Conservation (phyloP, 2,888 invertebrate species). For the Catocala fraxini region DNA sequence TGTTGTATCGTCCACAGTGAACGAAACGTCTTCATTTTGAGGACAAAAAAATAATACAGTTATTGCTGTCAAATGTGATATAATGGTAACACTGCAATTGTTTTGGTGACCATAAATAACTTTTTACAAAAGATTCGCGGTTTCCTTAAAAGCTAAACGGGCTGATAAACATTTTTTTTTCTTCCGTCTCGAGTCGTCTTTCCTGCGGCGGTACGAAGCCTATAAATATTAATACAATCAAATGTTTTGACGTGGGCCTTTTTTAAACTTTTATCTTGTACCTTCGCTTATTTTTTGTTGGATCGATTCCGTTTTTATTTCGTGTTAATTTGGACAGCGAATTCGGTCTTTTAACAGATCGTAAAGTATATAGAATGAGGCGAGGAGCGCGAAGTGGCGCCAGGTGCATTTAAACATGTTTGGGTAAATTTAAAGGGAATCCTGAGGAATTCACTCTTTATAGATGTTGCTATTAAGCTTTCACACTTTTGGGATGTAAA, state of each 20-base stretch:
- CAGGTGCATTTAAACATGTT: slow-evolving; percentile 69
- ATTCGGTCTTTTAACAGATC: slow-evolving; percentile 88
- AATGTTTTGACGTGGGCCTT: slow-evolving; percentile 87
- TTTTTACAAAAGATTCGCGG: slow-evolving; percentile 86
- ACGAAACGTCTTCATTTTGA: slow-evolving; percentile 77
- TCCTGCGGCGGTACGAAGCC: slow-evolving; percentile 83
- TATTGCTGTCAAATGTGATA: slow-evolving; percentile 85
- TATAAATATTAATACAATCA: slow-evolving; percentile 88
- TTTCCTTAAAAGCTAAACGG: slow-evolving; percentile 87
- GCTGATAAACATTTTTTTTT: slow-evolving; percentile 87
- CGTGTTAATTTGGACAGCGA: slow-evolving; percentile 88
- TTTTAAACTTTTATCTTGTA: slow-evolving; percentile 86
- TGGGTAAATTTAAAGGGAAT: slow-evolving; percentile 41
- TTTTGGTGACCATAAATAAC: slow-evolving; percentile 85
- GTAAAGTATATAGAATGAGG: slow-evolving; percentile 79
- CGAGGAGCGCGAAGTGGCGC: slow-evolving; percentile 66
- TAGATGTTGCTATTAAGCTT: background rate
- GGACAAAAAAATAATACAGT: slow-evolving; percentile 80
- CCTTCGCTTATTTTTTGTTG: slow-evolving; percentile 84
- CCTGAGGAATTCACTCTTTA: slow-evolving; percentile 8
- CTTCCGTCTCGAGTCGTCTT: slow-evolving; percentile 69
- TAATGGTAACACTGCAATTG: slow-evolving; percentile 87
- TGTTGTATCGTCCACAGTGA: slow-evolving; percentile 67
- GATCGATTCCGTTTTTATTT: slow-evolving; percentile 86
- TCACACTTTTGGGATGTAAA: background rate